phyloP scores from a whole-genome alignment of 92 coral and sea anemone genomes.

The Zoanthus gigantus region DNA sequence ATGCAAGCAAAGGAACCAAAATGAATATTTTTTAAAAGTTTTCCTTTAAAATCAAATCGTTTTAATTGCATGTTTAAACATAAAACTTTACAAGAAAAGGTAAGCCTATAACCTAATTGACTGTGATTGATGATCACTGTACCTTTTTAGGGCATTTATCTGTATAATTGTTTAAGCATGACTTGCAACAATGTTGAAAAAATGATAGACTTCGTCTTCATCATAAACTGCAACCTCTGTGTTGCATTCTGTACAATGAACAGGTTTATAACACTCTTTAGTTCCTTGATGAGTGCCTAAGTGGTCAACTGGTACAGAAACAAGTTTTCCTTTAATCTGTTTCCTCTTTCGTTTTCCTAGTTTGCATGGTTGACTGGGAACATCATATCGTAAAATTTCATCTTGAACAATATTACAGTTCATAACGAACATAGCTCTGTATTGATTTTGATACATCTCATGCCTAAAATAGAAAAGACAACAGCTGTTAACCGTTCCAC shows the following conservation, averaged over 20 bases:
- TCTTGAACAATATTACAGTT: conserved; percentile 85
- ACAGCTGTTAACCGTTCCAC: not conserved
- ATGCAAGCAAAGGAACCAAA: too few relatives aligned
- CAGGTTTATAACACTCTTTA: conserved; percentile 85
- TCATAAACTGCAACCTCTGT: conserved; percentile 98
- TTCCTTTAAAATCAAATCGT: too few relatives aligned
- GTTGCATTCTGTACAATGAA: conserved; percentile 85
- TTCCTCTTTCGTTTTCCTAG: conserved; percentile 73
- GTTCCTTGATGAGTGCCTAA: conserved; percentile 35
- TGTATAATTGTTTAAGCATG: conserved; percentile 60
- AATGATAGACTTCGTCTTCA: conserved; percentile 93
- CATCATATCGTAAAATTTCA: conserved; percentile 89
- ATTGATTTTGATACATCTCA: conserved; percentile 88
- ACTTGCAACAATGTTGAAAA: conserved; percentile 92
- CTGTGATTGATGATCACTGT: too few relatives aligned
- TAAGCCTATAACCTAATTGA: too few relatives aligned
- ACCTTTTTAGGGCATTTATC: too few relatives aligned
- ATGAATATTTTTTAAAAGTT: too few relatives aligned
- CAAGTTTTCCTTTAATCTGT: conserved; percentile 76
- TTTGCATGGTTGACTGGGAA: conserved; percentile 65
- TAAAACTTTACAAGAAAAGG: too few relatives aligned
- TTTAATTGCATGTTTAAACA: too few relatives aligned
- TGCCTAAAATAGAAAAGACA: conserved; percentile 66
- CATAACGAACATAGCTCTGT: conserved; percentile 99
- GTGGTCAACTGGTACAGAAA: conserved; percentile 29